A percentile compares a stretch with the other conserved stretches of the same genome.
Evolutionary conservation across 1,140 invertebrate genomes (phyloP).

Genomic region (Megalopta genalis): DNA sequence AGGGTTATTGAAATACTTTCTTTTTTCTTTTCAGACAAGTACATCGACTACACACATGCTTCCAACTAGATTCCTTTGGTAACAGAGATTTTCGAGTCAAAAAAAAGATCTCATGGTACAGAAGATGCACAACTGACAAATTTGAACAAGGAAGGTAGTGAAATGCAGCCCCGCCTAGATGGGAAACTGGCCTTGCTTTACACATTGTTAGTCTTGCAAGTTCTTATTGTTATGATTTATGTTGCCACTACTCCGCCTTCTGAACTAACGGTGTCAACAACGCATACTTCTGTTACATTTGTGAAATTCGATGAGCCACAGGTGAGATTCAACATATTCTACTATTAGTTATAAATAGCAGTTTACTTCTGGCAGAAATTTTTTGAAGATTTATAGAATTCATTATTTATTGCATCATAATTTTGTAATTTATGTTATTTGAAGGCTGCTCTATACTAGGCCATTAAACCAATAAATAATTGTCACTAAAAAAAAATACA

Average conservation of each 20-base stretch:
- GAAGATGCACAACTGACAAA: constrained; percentile 54
- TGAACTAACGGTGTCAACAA: constrained; percentile 65
- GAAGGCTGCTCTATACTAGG: too few species aligned
- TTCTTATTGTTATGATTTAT: constrained; percentile 77
- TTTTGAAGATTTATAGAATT: too few species aligned
- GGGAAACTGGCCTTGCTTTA: constrained; percentile 76
- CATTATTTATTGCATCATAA: too few species aligned
- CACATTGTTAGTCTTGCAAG: constrained; percentile 76
- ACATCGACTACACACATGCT: constrained; percentile 28
- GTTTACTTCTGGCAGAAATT: too few species aligned
- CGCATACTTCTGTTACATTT: constrained; percentile 72
- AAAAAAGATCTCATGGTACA: constrained; percentile 18
- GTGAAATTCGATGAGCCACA: constrained; percentile 69
- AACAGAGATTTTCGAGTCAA: constrained; percentile 41
- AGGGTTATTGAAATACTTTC: not conserved
- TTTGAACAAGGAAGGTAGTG: constrained; percentile 60
- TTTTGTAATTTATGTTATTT: too few species aligned
- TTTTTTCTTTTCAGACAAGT: not conserved
- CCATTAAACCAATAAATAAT: too few species aligned
- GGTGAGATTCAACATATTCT: constrained; percentile 52
- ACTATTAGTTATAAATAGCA: not conserved
- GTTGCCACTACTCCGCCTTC: constrained; percentile 75
- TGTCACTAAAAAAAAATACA: too few species aligned
- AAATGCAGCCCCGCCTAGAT: constrained; percentile 77
- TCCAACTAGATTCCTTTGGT: constrained; percentile 3